Percentiles rank a stretch among this genome's conserved stretches.
phyloP scores from a whole-genome alignment of 2,113 vertebrate species.

The Platichthys stellatus region DNA sequence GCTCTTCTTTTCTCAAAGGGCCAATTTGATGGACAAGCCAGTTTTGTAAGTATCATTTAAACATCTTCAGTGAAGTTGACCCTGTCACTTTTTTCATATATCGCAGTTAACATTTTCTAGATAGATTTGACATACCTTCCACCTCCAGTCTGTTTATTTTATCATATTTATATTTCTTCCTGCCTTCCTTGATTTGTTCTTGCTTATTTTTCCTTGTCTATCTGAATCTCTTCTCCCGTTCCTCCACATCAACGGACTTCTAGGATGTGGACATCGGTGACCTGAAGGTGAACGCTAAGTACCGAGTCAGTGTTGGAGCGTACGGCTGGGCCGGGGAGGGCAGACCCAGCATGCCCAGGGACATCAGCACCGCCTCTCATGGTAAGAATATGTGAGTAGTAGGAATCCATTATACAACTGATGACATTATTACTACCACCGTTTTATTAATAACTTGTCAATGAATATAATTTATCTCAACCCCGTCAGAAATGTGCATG shows the following conservation, averaged over 20 bases:
- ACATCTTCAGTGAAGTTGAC: background rate
- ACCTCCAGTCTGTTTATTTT: background rate
- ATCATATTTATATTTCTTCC: background rate
- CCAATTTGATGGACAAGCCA: constrained; percentile 84
- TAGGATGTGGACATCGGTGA: constrained; percentile 88
- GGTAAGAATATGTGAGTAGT: constrained; percentile 81
- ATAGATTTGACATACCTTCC: constrained; percentile 1
- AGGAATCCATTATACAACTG: background rate
- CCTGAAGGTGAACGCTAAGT: constrained; percentile 87
- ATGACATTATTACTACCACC: background rate
- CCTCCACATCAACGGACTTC: background rate
- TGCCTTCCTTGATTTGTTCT: background rate
- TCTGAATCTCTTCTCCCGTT: background rate
- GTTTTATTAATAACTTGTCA: background rate
- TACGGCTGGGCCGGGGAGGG: constrained; percentile 89
- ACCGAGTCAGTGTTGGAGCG: constrained; percentile 88
- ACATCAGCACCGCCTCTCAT: constrained; percentile 87
- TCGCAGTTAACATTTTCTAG: too few species aligned
- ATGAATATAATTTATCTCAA: constrained; percentile 33
- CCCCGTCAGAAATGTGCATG: constrained; percentile 87
- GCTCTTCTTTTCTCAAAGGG: constrained; percentile 74
- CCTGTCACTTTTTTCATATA: background rate
- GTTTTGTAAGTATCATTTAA: constrained; percentile 87
- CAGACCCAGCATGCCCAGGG: constrained; percentile 87
- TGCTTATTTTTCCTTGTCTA: background rate